Base-by-base conservation (phyloP, 2,888 invertebrate genomes). In the Gisinianus flammeolus region DNA sequence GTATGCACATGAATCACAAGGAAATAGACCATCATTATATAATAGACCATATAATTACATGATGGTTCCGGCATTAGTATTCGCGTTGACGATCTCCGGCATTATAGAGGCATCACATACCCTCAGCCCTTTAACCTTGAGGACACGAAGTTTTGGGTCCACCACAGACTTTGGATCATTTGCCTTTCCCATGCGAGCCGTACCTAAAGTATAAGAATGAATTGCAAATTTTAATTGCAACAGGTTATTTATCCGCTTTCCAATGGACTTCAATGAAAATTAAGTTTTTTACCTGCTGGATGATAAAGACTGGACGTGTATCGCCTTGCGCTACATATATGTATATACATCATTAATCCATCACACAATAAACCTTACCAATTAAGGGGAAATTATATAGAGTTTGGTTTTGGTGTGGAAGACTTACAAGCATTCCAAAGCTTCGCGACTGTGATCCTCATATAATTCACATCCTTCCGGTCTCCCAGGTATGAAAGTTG, bases 111-210 rank as follows among this genome's bases (percentile, higher is more conserved):
- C 71, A 84, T 90, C 90, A 0, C 88, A 88, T 6, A 90, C 88
- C 79, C 90, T 86, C 6, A 87, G 80, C 1, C 85, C 78, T 16
- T 5, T 54, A 28, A 68, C 58, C 58, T 62, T 66, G n/a, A 68
- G 67, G n/a, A 78, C 78, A n/a, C 80, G 33, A 26, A 80, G 71
- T 58, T 75, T 64, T 0, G 80, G 66, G 52, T 80, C 80, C 1
- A 78, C 69, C 26, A 80, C 80, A 16, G 78, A 64, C 0, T 62
- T 91, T n/a, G 90, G 90, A 85, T 95, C 95, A 0, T 94, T 94
- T 0, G 94, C 95, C 73, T 76, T 78, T 16, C 80, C 80, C 95
- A 95, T 95, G 86, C 74, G 62, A 16, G 74, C 74, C 12, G 74
- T 74, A 58, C 71, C 71, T 28, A 35, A 35, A 8, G 35, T 5